Base-by-base conservation (phyloP, 2,888 invertebrate genomes). In the Omphaloscelis lunosa region DNA sequence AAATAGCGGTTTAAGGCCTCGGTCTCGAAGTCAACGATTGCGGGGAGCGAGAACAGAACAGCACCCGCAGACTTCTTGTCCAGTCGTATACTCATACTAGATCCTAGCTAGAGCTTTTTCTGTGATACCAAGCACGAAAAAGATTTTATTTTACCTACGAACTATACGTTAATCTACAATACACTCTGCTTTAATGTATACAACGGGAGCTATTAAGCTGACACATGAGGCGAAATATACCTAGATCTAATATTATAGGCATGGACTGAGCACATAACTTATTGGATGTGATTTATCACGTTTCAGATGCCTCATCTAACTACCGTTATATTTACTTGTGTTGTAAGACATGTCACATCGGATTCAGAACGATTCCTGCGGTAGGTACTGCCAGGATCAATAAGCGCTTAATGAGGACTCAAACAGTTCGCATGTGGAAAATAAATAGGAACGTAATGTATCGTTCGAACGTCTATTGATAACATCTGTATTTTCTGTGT, bases 331-430 rank as follows among this genome's bases (percentile, higher is more conserved):
- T 12, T 23, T 27, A 80, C 12, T 58, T n/a, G 29, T 39, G 63
- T 15, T 45, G 59, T 48, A 23, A 56, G 41, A 34, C n/a, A 66
- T 53, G 39, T 65, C 65, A 63, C n/a, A 59, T 56, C 39, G 8
- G 53, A 45, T 75, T 51, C 58, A 69, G 65, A 39, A 69, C 65
- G 51, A 62, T 41, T 48, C n/a, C 17, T 58, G 58, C 15, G 34
- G n/a, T 15, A 23, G 27, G 20, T 15, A 41, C 69, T 39, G 65
- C n/a, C 45, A 51, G 39, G 29, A 76, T 80, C 59, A 61, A 81
- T 81, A 75, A 61, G 20, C 56, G 29, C 48, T 23, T 82, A 75
- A 79, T 75, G 62, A 75, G 41, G 67, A 53, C 51, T 67, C 63
- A 75, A 56, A 41, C 27, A 58, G 51, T 58, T 56, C 2, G 39